Conservation (phyloP, 2,113 vertebrate genomes). For the Equus quagga region DNA sequence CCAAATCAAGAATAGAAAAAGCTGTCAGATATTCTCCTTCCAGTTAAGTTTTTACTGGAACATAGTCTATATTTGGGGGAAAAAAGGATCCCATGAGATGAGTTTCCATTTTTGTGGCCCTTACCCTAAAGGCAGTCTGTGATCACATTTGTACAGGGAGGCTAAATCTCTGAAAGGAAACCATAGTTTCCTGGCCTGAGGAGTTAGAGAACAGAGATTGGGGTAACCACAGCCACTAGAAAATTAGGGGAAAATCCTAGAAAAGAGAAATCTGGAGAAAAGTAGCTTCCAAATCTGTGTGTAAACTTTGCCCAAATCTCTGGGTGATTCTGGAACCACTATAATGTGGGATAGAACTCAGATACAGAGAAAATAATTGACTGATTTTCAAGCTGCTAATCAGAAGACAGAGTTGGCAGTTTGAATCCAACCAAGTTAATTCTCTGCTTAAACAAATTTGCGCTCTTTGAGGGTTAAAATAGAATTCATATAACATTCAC, state of each 20-base stretch:
- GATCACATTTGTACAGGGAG: background rate
- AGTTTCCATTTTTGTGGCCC: background rate
- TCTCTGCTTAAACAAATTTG: background rate
- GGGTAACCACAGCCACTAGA: background rate
- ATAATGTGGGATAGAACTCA: background rate
- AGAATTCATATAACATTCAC: background rate
- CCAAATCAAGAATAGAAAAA: background rate
- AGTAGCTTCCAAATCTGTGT: background rate
- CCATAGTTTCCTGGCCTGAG: background rate
- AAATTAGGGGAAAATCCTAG: background rate
- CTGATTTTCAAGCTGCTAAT: background rate
- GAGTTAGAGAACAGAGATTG: background rate
- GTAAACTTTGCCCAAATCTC: background rate
- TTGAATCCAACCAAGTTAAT: background rate
- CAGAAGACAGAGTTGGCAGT: background rate
- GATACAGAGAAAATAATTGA: background rate
- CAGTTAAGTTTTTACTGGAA: background rate
- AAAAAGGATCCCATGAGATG: background rate
- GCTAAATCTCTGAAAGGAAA: background rate
- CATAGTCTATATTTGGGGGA: background rate
- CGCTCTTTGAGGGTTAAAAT: background rate
- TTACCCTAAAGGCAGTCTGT: background rate
- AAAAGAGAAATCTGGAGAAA: conserved; percentile 9
- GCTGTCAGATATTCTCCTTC: background rate
- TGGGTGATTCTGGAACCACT: background rate